Percentiles rank a stretch among this genome's conserved stretches.
These are phyloP conservation scores for Eulimnadia texana DNA, from an alignment of 1,140 invertebrate genomes.

Conservation along the genomic window DNA sequence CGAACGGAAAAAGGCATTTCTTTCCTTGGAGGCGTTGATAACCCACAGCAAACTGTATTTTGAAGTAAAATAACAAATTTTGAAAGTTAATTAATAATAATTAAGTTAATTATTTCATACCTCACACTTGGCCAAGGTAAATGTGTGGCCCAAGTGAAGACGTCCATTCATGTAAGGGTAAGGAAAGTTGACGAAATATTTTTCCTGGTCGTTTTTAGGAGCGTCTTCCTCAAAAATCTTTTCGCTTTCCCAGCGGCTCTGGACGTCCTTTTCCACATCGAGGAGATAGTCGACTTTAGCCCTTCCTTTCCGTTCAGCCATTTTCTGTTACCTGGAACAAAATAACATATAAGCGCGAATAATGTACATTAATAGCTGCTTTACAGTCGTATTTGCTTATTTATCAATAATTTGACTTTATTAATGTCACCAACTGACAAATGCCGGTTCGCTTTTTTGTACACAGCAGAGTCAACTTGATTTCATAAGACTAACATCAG, in stretches of 20 bases:
- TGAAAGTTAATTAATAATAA: neutral
- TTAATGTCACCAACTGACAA: neutral
- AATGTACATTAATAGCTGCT: neutral
- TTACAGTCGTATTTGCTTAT: neutral
- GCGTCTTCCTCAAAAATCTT: conserved; percentile 71
- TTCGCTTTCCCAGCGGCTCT: conserved; percentile 62
- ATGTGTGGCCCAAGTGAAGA: conserved; percentile 93
- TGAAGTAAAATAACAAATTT: conserved; percentile 9
- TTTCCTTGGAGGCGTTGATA: conserved; percentile 85
- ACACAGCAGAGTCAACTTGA: too few species aligned
- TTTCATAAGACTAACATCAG: too few species aligned
- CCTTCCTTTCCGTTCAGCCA: conserved; percentile 67
- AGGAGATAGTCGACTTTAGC: conserved; percentile 81
- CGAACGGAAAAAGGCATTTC: conserved; percentile 90
- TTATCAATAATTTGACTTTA: neutral
- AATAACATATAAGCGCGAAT: conserved; percentile 9
- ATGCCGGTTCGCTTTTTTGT: neutral
- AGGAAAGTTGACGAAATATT: conserved; percentile 90
- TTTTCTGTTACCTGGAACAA: too few species aligned
- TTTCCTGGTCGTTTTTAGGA: conserved; percentile 46
- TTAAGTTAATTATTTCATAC: conserved; percentile 25
- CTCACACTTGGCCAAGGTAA: conserved; percentile 93
- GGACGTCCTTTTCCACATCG: conserved; percentile 70
- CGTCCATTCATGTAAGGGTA: conserved; percentile 99
- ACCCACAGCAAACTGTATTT: conserved; percentile 66